Evolutionary conservation across 2,113 vertebrate species (phyloP), one percentile per base, ranked within the genome.

Genomic region (Siphamia tubifer): DNA sequence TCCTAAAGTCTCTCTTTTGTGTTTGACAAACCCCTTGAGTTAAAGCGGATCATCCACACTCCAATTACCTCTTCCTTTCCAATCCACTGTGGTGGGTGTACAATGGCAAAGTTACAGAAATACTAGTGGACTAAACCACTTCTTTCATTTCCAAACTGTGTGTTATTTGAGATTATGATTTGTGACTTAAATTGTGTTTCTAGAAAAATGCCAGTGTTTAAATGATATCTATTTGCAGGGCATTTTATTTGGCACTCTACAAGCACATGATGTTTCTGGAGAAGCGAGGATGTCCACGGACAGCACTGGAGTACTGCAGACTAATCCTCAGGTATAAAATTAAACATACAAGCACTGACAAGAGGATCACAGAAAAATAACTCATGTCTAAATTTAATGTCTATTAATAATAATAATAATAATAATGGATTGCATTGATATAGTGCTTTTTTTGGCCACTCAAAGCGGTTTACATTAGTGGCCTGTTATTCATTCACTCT

Each of bases 221-320:
- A 30, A 8, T 74, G 1, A 12, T 60, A 4, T 63, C 23, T 70
- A 17, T 79, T 62, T 77, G 17, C 82, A 99, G 98, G 90, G 95
- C 95, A 12, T 99, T 98, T 85, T 98, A 94, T 86, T 87, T 99
- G 87, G 92, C 95, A 60, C 92, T 98, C 42, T 99, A 96, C 82
- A 99, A 98, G 87, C 98, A 99, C 85, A 93, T 98, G 94, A 92
- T 93, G 85, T 98, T 98, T 61, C 87, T 99, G 73, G 98, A 99
- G 90, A 98, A 95, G 83, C 93, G 97, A 61, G 98, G 97, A 16
- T 99, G 98, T 70, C 96, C 95, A 2, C 92, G 98, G 16, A 99
- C 97, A 0, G 96, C 98, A 2, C 87, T 99, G 78, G 98, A 99
- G 79, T 97, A 94, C 92, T 98, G 96, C 90, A 98, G 96, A 83